These are phyloP conservation scores for Bursaphelenchus mucronatus DNA, from an alignment of 1,140 invertebrate species.

Conservation along the genomic window DNA sequence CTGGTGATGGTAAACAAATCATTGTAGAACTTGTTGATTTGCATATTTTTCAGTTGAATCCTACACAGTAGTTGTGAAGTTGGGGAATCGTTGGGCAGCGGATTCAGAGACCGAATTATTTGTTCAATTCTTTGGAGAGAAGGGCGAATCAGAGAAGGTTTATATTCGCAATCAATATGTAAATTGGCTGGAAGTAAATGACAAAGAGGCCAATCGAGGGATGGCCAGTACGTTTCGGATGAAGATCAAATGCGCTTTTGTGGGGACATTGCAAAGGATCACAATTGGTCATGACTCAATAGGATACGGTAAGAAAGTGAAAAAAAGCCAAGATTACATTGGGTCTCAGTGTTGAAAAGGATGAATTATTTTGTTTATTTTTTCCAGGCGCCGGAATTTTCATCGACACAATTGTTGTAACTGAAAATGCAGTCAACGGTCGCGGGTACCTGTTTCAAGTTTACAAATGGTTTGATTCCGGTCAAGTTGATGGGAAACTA, in stretches of 20 bases:
- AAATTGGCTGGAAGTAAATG: conserved; percentile 44
- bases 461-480: conserved; percentile 47
- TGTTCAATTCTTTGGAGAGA: conserved; percentile 27
- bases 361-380: neutral
- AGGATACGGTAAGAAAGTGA: conserved; percentile 31
- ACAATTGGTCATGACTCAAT: conserved; percentile 38
- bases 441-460: conserved; percentile 45
- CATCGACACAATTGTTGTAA: conserved; percentile 41
- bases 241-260: conserved; percentile 19
- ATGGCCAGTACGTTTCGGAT: conserved; percentile 36
- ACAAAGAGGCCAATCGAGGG: conserved; percentile 35
- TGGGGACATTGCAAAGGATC: conserved; percentile 31
- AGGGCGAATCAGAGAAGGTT: conserved; percentile 27
- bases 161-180: conserved; percentile 40
- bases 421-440: conserved; percentile 31
- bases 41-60: conserved; percentile 5
- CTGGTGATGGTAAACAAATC: neutral
- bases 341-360: neutral
- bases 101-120: conserved; percentile 46
- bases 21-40: neutral
- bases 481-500: conserved; percentile 47
- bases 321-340: too few species aligned
- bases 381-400: conserved; percentile 41
- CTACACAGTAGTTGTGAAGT: conserved; percentile 40
- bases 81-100: conserved; percentile 48